phyloP scores from a whole-genome alignment of 92 coral and sea anemone species.

The Siderastrea radians region DNA sequence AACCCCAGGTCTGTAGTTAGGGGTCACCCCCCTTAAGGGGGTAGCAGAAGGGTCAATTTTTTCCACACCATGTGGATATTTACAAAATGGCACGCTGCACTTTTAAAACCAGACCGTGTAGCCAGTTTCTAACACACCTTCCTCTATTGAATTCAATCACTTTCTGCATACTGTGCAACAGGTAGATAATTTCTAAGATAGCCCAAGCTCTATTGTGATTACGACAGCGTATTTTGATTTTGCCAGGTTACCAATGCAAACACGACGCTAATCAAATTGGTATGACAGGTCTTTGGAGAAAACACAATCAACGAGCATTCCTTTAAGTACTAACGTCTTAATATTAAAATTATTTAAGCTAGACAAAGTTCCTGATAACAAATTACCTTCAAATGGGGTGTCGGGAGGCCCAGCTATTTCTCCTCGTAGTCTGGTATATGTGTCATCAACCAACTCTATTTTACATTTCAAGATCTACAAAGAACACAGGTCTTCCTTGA shows the following conservation, averaged over 20 bases:
- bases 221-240: not conserved
- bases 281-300: not conserved
- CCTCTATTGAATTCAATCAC: too few species aligned
- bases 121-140: too few species aligned
- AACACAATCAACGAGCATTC: too few species aligned
- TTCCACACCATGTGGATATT: too few species aligned
- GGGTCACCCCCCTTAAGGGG: too few species aligned
- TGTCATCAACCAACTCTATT: conserved; percentile 86
- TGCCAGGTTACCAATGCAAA: conserved; percentile 59
- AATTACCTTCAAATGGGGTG: conserved; percentile 97
- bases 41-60: too few species aligned
- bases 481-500: conserved; percentile 9
- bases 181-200: too few species aligned
- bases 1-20: too few species aligned
- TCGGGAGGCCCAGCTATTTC: conserved; percentile 98
- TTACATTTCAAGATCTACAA: conserved; percentile 82
- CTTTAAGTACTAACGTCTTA: not conserved
- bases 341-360: not conserved
- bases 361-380: too few species aligned
- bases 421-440: conserved; percentile 89
- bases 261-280: not conserved
- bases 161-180: too few species aligned
- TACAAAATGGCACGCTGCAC: too few species aligned
- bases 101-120: too few species aligned
- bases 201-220: not conserved